Evolutionary conservation across 2,113 vertebrate genomes (phyloP), one percentile per base, ranked within the genome.

Genomic region (Corythaeola cristata): DNA sequence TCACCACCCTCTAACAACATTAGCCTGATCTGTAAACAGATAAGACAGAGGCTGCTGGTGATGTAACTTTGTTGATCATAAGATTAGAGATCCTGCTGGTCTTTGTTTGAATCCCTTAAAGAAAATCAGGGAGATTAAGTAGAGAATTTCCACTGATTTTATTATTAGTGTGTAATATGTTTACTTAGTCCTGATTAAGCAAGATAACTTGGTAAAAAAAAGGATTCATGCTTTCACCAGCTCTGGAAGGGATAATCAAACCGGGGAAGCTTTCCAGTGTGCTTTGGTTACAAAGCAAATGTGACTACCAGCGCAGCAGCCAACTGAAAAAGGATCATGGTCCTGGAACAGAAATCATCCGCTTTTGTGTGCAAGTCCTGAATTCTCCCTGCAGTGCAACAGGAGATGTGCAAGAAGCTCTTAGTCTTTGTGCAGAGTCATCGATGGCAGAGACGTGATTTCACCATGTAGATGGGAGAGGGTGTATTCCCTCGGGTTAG

Each of bases 101-200:
- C 72, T 92, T 92, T 89, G 85, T 93, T 95, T 86, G 94, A 94
- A 81, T 32, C 30, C 79, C 93, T 75, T 83, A 86, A 74, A 86
- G 75, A 90, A 91, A 93, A 92, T 84, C 64, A 75, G 71, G 24
- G 68, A 93, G 94, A 95, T 93, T 95, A 95, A 97, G 56, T 32
- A 85, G 60, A 97, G 88, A 93, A 83, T 93, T 97, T 96, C 47
- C 39, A 97, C 30, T 68, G 63, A 95, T 93, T 97, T 97, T 96
- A 39, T 97, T 96, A 94, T 92, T 93, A 88, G 59, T 92, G 62
- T 76, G 90, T 95, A 93, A 89, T 96, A 82, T 88, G 89, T 97
- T 97, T 97, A 93, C 86, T 97, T 89, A 85, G 45, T 58, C 32
- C 50, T 91, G 95, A 97, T 96, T 95, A 92, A 96, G 91, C 77